Percentiles rank a stretch among this genome's conserved stretches.
Conservation (phyloP, 2,888 invertebrate genomes). For the Lochmaea crataegi region DNA sequence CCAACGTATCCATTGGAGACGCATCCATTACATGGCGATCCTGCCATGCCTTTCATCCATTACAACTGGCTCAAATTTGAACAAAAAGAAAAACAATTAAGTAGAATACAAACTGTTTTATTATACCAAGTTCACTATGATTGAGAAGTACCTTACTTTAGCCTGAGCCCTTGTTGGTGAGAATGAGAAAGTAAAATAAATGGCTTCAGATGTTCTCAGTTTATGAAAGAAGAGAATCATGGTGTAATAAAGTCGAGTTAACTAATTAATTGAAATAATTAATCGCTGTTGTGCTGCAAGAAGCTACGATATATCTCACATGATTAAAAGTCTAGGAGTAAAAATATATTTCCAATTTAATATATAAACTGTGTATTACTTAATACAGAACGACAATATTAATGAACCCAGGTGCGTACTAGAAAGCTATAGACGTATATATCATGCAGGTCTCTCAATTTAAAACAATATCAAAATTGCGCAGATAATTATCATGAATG, state of each 20-base stretch:
- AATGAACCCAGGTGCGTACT: no score
- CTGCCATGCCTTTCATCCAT: no score
- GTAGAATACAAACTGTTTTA: background rate
- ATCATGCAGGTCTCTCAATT: no score
- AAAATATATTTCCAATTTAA: background rate
- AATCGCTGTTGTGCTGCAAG: background rate
- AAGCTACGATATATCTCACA: background rate
- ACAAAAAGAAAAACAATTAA: background rate
- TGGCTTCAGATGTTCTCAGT: slow-evolving; percentile 3
- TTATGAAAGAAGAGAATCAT: slow-evolving; percentile 14
- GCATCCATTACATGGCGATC: no score
- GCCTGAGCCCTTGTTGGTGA: background rate
- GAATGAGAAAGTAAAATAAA: slow-evolving; percentile 11
- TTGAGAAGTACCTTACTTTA: background rate
- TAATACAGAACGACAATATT: no score
- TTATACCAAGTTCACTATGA: background rate
- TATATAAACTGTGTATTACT: background rate
- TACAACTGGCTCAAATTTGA: background rate
- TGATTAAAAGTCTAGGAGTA: background rate
- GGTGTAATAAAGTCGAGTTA: slow-evolving; percentile 7
- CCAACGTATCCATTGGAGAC: no score
- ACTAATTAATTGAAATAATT: slow-evolving; percentile 11
- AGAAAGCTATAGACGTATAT: no score
- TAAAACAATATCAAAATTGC: no score
- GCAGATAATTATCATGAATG: no score